Base-by-base conservation (phyloP, 1,140 invertebrate genomes). In the Bradysia coprophila region DNA sequence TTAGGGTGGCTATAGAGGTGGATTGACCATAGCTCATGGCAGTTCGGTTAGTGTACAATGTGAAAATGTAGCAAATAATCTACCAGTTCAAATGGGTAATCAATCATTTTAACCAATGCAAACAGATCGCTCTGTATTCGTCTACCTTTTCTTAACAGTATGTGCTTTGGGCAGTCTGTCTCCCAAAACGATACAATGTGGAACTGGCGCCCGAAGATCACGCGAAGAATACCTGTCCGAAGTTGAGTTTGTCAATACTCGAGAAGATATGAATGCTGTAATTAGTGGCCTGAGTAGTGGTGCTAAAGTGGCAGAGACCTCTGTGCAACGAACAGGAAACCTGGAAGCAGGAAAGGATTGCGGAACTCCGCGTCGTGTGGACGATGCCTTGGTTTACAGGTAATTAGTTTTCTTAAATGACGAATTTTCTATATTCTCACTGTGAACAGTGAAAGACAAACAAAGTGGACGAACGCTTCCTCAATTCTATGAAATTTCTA, bases 21-120 rank as follows among this genome's bases (percentile, higher is more conserved):
- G 82, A 3, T 63, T 84, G 1, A 82, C 78, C 0, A 81, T 86
- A 20, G 78, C 76, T 2, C 81, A 86, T 52, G 81, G 80, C 0
- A 78, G 80, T 2, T 68, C 68, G 1, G 75, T 81, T 0, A 68
- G 62, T 39, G 75, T 75, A 34, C 71, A 75, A 33, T 81, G 78
- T 50, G 76, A 82, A 38, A 64, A 55, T 19, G 54, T 56, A 24
- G 54, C 54, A 1, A 58, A 52, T 42, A 51, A 51, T 34, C 48
- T 55, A 48, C 56, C 58, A 23, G 51, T 60, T 11, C 56, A 59
- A 48, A 59, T 61, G 56, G 2, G 38, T 39, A 22, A 39, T 3
- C 21, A 4, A 20, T 38, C n/a, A n/a, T n/a, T n/a, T n/a, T n/a
- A n/a, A n/a, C n/a, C n/a, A n/a, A n/a, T n/a, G n/a, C n/a, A n/a